A percentile compares a stretch with the other conserved stretches of the same genome.
phyloP scores from a whole-genome alignment of 2,113 vertebrate species.

The human (Homo sapiens) region GRCh38 chr13:35315501-35316000 shows the following conservation, averaged over 20 bases:
- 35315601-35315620: not conserved
- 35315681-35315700: not conserved
- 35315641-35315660: not conserved
- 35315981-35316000: constrained; percentile 26
- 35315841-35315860: constrained; percentile 19
- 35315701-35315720: not conserved
- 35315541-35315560: constrained; percentile 70
- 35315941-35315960: not conserved
- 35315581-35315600: constrained; percentile 25
- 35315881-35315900: not conserved
- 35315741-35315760: not conserved
- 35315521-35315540: constrained; percentile 59
- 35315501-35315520: constrained; percentile 76
- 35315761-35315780: not conserved
- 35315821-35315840: constrained; percentile 17
- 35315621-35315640: not conserved
- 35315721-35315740: not conserved
- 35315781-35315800: not conserved
- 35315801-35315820: not conserved
- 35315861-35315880: not conserved
- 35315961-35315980: not conserved
- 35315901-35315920: not conserved
- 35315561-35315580: constrained; percentile 66
- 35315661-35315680: not conserved
- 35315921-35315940: not conserved